A percentile compares a stretch with the other conserved stretches of the same genome.
These are phyloP conservation scores for Xanthorhoe designata DNA, from an alignment of 2,888 invertebrate genomes.

Conservation along the genomic window DNA sequence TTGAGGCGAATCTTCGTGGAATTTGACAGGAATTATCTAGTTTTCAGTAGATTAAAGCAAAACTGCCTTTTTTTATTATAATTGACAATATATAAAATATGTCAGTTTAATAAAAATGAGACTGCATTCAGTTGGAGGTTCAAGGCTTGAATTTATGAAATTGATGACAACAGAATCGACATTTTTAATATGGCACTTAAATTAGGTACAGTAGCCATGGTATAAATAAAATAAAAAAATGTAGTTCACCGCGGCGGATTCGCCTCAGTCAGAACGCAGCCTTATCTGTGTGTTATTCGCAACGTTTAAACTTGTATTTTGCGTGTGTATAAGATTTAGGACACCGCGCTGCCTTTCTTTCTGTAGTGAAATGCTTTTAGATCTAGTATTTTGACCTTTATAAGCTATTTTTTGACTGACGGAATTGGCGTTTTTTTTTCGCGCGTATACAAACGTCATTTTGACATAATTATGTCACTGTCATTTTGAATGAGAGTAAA, in stretches of 20 bases:
- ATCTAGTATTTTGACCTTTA: slow-evolving; percentile 9
- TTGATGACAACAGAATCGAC: too few species aligned
- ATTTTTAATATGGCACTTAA: too few species aligned
- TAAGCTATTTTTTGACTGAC: slow-evolving; percentile 13
- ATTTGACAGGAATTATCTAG: too few species aligned
- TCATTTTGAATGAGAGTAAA: background rate
- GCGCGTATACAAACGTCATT: background rate
- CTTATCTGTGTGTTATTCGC: slow-evolving; percentile 22
- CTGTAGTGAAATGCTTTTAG: slow-evolving; percentile 23
- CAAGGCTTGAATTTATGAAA: too few species aligned
- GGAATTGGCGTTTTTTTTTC: background rate
- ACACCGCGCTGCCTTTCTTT: slow-evolving; percentile 32
- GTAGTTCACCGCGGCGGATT: background rate
- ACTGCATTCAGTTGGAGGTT: too few species aligned
- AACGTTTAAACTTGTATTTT: slow-evolving; percentile 21
- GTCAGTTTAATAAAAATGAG: too few species aligned
- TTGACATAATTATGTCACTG: background rate
- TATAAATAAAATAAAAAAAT: too few species aligned
- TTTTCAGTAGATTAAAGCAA: too few species aligned
- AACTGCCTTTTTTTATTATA: too few species aligned
- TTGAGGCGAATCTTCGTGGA: background rate
- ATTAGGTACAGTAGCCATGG: too few species aligned
- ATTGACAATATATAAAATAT: too few species aligned
- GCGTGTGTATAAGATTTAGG: slow-evolving; percentile 22
- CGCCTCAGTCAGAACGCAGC: background rate